Percentiles rank a stretch among this genome's conserved stretches.
Evolutionary conservation across 2,113 vertebrate species (phyloP).

Genomic region (Scytalopus superciliaris): DNA sequence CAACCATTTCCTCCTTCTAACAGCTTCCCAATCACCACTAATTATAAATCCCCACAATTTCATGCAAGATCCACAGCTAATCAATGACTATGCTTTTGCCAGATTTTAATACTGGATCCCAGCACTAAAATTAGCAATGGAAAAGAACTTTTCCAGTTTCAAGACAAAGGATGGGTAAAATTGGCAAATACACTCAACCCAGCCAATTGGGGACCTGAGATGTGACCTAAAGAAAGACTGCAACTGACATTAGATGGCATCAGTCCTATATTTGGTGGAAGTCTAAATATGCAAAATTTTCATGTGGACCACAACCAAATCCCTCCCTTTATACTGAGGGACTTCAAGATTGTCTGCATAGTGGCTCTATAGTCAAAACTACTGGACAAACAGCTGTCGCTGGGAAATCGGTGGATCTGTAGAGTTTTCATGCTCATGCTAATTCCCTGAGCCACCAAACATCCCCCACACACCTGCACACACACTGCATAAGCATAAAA

Average conservation of each 20-base stretch:
- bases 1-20: neutral
- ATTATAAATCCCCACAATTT: neutral
- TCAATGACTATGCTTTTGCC: neutral
- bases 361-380: neutral
- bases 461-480: slow-evolving; percentile 3
- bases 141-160: neutral
- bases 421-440: neutral
- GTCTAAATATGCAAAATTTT: neutral
- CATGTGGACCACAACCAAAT: neutral
- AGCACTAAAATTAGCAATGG: neutral
- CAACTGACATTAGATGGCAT: neutral
- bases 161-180: neutral
- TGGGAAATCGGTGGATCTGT: neutral
- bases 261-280: neutral
- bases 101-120: neutral
- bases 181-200: neutral
- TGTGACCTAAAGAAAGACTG: neutral
- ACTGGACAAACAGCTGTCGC: neutral
- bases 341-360: neutral
- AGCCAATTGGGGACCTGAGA: neutral
- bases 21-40: neutral
- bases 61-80: neutral
- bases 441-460: slow-evolving; percentile 31
- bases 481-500: slow-evolving; percentile 41
- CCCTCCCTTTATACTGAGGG: neutral